phyloP scores from a whole-genome alignment of 2,888 invertebrate genomes.

The Yponomeuta plumbellus region DNA sequence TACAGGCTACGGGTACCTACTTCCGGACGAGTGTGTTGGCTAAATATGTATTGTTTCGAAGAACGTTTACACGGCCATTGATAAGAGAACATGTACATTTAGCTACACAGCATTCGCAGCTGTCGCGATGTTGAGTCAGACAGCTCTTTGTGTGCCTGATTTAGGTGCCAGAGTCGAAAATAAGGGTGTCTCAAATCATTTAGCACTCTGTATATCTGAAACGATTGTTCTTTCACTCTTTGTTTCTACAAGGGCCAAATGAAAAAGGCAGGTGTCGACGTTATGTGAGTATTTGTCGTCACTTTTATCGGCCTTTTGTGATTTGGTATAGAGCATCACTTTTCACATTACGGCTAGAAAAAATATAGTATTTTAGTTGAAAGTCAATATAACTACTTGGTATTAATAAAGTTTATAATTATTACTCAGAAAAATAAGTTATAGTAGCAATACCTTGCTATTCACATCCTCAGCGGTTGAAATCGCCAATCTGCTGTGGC shows the following conservation, averaged over 20 bases:
- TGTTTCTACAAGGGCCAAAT: background rate
- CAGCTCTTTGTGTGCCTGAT: background rate
- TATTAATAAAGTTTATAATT: too few species aligned
- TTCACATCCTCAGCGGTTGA: too few species aligned
- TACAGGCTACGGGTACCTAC: slow-evolving; percentile 16
- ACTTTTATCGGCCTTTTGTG: background rate
- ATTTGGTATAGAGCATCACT: too few species aligned
- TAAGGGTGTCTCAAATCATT: too few species aligned
- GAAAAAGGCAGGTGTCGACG: background rate
- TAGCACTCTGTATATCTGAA: background rate
- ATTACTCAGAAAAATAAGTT: too few species aligned
- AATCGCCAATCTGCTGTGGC: too few species aligned
- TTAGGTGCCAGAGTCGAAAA: too few species aligned
- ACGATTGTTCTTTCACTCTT: background rate
- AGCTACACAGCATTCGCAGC: too few species aligned
- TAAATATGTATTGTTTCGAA: slow-evolving; percentile 23
- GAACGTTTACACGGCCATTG: slow-evolving; percentile 40
- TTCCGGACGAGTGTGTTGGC: slow-evolving; percentile 25
- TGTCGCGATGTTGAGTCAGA: background rate
- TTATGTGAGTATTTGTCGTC: background rate
- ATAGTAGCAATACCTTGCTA: too few species aligned
- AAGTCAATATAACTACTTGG: too few species aligned
- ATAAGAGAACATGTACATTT: slow-evolving; percentile 27
- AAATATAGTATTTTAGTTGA: too few species aligned
- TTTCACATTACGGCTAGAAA: too few species aligned